Conservation (phyloP, 2,888 invertebrate genomes). For the Ophioninae sp. region DNA sequence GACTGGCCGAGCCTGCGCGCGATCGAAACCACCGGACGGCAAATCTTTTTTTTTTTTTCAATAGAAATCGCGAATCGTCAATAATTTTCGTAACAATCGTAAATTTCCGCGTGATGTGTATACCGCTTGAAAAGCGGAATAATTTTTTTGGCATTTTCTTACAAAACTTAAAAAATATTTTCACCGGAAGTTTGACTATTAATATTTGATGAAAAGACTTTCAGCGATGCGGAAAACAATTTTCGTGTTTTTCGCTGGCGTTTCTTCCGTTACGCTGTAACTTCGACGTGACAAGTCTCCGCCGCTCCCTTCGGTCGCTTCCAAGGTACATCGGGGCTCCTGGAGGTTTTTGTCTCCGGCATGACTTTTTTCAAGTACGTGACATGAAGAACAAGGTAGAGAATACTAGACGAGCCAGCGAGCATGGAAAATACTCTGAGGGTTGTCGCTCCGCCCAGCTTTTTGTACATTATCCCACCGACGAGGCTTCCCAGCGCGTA, state of each 20-base stretch:
- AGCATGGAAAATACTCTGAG: conserved; percentile 82
- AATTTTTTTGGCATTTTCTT: no score
- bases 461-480: conserved; percentile 87
- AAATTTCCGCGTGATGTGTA: not conserved
- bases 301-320: conserved; percentile 73
- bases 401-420: conserved; percentile 80
- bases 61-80: not conserved
- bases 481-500: conserved; percentile 89
- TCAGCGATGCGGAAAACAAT: no score
- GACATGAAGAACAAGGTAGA: conserved; percentile 80
- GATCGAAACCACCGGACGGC: not conserved
- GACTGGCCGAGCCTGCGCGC: not conserved
- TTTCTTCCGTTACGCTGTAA: conserved; percentile 39
- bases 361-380: conserved; percentile 76
- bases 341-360: conserved; percentile 66
- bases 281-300: conserved; percentile 64
- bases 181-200: no score
- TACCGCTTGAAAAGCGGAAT: not conserved
- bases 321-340: conserved; percentile 66
- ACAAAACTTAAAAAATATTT: no score
- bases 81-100: not conserved
- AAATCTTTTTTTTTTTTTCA: not conserved
- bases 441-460: conserved; percentile 84
- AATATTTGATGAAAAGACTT: no score
- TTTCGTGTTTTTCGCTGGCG: not conserved